A percentile compares a stretch with the other conserved stretches of the same genome.
phyloP scores from a whole-genome alignment of 1,140 invertebrate species.

The Amphibalanus amphitrite region DNA sequence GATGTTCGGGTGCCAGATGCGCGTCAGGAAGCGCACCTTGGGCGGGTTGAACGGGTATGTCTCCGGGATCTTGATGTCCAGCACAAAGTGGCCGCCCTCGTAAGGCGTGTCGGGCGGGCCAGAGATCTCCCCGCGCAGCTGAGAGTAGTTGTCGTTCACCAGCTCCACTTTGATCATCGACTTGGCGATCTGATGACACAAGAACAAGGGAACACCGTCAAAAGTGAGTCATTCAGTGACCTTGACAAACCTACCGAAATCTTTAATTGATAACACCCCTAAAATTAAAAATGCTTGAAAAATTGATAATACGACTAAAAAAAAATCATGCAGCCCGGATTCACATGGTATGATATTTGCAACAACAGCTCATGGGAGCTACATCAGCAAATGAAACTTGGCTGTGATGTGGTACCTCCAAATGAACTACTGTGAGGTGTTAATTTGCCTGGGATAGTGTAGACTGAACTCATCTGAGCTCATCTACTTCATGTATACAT shows the following conservation, averaged over 20 bases:
- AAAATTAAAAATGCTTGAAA: background rate
- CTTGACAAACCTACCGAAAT: background rate
- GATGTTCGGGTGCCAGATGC: constrained; percentile 99
- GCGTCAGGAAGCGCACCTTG: constrained; percentile 87
- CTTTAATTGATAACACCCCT: background rate
- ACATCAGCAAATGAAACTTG: no score
- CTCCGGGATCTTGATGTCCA: constrained; percentile 96
- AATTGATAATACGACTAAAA: no score
- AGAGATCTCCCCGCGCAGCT: constrained; percentile 75
- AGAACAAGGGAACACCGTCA: background rate
- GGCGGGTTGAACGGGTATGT: constrained; percentile 99
- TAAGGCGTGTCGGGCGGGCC: constrained; percentile 93
- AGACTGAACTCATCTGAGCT: no score
- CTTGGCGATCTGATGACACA: constrained; percentile 50
- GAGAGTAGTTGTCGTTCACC: constrained; percentile 75
- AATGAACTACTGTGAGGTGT: no score
- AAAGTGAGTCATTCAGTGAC: background rate
- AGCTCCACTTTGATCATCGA: constrained; percentile 85
- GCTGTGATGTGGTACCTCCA: no score
- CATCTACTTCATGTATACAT: no score
- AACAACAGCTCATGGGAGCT: no score
- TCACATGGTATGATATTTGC: no score
- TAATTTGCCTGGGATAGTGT: no score
- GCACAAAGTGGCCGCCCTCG: constrained; percentile 77
- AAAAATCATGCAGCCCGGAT: no score